A percentile compares a stretch with the other conserved stretches of the same genome.
These are phyloP conservation scores for Halcyon smyrnensis DNA, from an alignment of 2,797 vertebrate species.

Conservation along the genomic window DNA sequence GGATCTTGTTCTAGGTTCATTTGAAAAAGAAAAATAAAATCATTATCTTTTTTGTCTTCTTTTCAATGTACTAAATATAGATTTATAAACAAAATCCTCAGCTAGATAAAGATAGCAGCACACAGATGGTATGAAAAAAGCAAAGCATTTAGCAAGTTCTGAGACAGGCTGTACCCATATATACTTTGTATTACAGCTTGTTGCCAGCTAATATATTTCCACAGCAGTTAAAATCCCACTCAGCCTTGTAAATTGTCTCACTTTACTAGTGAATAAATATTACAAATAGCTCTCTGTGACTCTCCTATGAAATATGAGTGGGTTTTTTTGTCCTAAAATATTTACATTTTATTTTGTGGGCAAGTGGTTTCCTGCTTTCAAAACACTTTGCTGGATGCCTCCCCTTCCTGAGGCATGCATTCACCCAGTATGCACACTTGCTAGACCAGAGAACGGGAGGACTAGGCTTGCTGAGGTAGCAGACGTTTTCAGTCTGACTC, in stretches of 20 bases:
- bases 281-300: neutral
- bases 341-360: neutral
- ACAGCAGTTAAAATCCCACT: slow-evolving; percentile 17
- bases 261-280: slow-evolving; percentile 1
- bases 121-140: slow-evolving; percentile 51
- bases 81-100: slow-evolving; percentile 38
- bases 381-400: neutral
- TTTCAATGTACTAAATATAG: slow-evolving; percentile 46
- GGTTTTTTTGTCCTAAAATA: neutral
- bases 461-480: neutral
- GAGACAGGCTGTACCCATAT: slow-evolving; percentile 31
- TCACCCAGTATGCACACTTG: neutral
- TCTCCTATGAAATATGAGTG: neutral
- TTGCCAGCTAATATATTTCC: slow-evolving; percentile 24
- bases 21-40: slow-evolving; percentile 25
- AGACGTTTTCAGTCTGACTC: neutral
- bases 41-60: neutral
- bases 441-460: neutral
- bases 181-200: neutral
- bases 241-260: neutral
- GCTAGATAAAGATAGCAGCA: slow-evolving; percentile 66
- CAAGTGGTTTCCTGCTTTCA: neutral
- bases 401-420: neutral
- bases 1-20: neutral
- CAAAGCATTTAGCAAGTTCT: slow-evolving; percentile 46